Evolutionary conservation across 2,888 invertebrate genomes (phyloP).

Genomic region (Muschampia plurimacula): DNA sequence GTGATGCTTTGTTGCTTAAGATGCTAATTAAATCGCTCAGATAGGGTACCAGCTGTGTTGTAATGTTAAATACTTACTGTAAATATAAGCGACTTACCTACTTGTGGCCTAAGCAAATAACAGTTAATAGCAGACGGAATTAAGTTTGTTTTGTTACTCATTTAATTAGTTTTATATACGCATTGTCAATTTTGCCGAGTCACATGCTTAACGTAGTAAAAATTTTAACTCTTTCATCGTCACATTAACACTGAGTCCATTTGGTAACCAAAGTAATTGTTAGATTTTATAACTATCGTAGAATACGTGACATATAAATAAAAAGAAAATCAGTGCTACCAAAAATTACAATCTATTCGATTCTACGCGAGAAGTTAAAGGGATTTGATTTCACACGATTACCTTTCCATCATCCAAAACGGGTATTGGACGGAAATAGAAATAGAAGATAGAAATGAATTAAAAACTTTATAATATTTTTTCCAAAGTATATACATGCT

Average conservation of each 20-base stretch:
- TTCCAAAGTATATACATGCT: too few species aligned
- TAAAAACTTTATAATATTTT: too few species aligned
- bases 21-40: not conserved
- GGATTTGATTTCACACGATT: conserved; percentile 9
- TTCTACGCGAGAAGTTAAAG: not conserved
- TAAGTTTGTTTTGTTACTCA: not conserved
- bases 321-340: not conserved
- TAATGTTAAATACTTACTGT: not conserved
- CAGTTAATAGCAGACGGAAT: not conserved
- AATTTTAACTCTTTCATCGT: not conserved
- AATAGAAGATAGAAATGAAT: not conserved
- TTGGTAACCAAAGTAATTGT: too few species aligned
- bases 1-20: not conserved
- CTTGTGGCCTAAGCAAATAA: not conserved
- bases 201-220: not conserved
- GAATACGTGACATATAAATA: too few species aligned
- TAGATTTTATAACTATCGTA: too few species aligned
- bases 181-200: not conserved
- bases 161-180: not conserved
- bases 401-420: not conserved
- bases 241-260: too few species aligned
- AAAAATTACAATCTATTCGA: not conserved
- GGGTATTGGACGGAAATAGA: not conserved
- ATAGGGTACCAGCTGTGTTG: not conserved
- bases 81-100: not conserved